Conservation (phyloP, 1,140 invertebrate genomes). For the Trachelipus rathkii region DNA sequence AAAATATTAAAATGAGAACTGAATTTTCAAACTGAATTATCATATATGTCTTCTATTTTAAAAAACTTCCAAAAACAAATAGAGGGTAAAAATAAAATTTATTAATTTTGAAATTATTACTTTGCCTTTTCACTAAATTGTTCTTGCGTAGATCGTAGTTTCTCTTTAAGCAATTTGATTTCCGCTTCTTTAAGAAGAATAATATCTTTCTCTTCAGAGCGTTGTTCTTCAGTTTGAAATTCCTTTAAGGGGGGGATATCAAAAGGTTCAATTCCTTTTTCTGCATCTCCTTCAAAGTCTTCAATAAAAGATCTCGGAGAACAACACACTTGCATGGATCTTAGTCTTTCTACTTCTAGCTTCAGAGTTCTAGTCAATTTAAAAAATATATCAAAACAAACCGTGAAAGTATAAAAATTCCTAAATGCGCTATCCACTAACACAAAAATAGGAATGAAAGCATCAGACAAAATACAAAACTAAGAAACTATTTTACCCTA, state of each 20-base stretch:
- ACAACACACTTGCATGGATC: constrained; percentile 58
- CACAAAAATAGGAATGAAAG: too few species aligned
- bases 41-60: too few species aligned
- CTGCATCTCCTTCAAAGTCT: constrained; percentile 28
- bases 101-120: background rate
- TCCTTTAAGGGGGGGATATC: constrained; percentile 14
- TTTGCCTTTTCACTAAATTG: constrained; percentile 49
- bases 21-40: too few species aligned
- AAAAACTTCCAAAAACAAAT: too few species aligned
- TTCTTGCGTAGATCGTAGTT: constrained; percentile 24
- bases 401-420: too few species aligned
- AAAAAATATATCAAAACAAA: too few species aligned
- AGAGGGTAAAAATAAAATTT: background rate
- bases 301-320: constrained; percentile 50
- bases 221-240: constrained; percentile 50
- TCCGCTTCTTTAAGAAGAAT: constrained; percentile 60
- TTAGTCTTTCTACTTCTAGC: constrained; percentile 65
- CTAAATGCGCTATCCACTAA: too few species aligned
- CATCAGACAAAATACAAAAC: too few species aligned
- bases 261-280: background rate
- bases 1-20: too few species aligned
- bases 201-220: constrained; percentile 56
- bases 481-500: too few species aligned
- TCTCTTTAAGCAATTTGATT: constrained; percentile 40
- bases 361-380: constrained; percentile 54